phyloP scores from a whole-genome alignment of 1,140 invertebrate species.

The Potamilus streckersoni region DNA sequence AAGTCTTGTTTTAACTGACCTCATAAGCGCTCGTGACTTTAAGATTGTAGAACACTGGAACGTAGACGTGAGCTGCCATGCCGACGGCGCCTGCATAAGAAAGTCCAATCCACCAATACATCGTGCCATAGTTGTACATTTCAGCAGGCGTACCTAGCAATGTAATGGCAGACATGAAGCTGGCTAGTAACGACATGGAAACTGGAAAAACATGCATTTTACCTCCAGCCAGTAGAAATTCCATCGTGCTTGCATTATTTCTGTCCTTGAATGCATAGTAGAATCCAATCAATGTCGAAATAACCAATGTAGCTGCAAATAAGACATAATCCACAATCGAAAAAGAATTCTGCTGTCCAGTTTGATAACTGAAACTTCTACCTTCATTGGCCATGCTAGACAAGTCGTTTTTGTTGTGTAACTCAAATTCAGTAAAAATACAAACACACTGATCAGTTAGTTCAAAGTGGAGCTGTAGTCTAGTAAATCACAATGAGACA shows the following conservation, averaged over 20 bases:
- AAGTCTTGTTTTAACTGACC: conserved; percentile 1
- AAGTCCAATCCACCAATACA: conserved; percentile 49
- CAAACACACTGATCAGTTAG: too few relatives aligned
- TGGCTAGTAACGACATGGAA: conserved; percentile 67
- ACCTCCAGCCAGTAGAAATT: conserved; percentile 79
- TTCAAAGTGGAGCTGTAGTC: too few relatives aligned
- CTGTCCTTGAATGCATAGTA: conserved; percentile 86
- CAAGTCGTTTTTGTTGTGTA: too few relatives aligned
- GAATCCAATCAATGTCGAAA: conserved; percentile 76
- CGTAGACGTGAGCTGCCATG: conserved; percentile 52
- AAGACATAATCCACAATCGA: conserved; percentile 45
- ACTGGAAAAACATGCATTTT: conserved; percentile 76
- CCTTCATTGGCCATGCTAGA: not conserved
- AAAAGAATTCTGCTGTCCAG: conserved; percentile 37
- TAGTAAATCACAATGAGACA: too few relatives aligned
- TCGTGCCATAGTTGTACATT: conserved; percentile 55
- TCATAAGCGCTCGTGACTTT: conserved; percentile 58
- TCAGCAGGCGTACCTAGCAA: conserved; percentile 75
- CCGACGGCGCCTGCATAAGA: conserved; percentile 48
- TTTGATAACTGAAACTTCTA: conserved; percentile 35
- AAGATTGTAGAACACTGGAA: conserved; percentile 63
- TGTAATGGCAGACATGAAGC: conserved; percentile 93
- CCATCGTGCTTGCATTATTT: conserved; percentile 73
- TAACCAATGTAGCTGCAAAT: conserved; percentile 33
- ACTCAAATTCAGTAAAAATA: too few relatives aligned